These are phyloP conservation scores for Catagonus wagneri DNA, from an alignment of 2,113 vertebrate genomes.

Conservation along the genomic window DNA sequence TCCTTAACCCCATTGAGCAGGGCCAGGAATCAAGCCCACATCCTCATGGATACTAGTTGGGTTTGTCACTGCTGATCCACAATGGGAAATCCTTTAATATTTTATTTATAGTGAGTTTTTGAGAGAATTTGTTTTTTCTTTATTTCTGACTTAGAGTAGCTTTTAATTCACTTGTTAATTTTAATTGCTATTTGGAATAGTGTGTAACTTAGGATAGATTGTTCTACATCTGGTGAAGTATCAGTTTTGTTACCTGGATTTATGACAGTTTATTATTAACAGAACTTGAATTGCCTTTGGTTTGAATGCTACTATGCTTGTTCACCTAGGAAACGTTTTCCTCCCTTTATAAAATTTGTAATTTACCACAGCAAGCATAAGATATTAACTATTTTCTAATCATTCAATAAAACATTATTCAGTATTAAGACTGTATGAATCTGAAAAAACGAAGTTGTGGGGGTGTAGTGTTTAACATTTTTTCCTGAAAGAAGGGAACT, in stretches of 20 bases:
- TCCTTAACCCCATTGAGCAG: too few species aligned
- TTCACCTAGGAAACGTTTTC: not conserved
- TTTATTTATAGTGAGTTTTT: not conserved
- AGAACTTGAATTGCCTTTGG: not conserved
- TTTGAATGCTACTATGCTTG: not conserved
- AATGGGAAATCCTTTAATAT: not conserved
- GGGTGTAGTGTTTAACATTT: not conserved
- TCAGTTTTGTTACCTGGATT: constrained; percentile 6
- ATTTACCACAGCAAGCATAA: not conserved
- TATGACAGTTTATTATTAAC: constrained; percentile 4
- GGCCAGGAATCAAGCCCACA: too few species aligned
- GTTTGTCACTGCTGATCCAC: too few species aligned
- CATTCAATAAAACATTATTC: not conserved
- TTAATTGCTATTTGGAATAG: not conserved
- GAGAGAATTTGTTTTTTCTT: not conserved
- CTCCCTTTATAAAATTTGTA: not conserved
- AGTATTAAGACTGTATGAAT: not conserved
- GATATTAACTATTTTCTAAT: not conserved
- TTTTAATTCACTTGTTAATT: not conserved
- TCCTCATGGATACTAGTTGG: too few species aligned
- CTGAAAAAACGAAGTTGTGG: not conserved
- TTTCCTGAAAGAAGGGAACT: not conserved
- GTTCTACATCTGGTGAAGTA: not conserved
- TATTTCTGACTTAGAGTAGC: not conserved
- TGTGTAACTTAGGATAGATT: not conserved